A percentile compares a stretch with the other conserved stretches of the same genome.
phyloP scores from a whole-genome alignment of 64 coral and sea anemone species.

The Montipora cactus region DNA sequence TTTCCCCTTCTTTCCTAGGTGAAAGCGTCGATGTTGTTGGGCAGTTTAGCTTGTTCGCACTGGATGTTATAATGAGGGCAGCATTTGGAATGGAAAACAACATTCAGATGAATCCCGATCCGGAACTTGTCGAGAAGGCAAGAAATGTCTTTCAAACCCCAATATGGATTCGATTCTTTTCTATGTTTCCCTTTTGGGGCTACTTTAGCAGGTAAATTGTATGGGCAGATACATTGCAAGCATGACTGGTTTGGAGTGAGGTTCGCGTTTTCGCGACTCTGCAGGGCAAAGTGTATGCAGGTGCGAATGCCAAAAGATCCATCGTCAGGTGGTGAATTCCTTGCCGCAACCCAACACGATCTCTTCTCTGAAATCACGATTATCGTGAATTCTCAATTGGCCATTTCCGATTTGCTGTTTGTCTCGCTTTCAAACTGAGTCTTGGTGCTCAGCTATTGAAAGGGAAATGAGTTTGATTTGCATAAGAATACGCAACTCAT shows the following conservation, averaged over 20 bases:
- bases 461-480: too few relatives aligned
- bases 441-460: too few relatives aligned
- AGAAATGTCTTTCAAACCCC: conserved; percentile 54
- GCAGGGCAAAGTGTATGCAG: too few relatives aligned
- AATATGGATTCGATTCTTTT: conserved; percentile 51
- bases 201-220: conserved; percentile 29
- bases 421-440: too few relatives aligned
- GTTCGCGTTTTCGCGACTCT: not conserved
- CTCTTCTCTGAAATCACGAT: too few relatives aligned
- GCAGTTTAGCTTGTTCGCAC: conserved; percentile 70
- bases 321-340: too few relatives aligned
- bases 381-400: too few relatives aligned
- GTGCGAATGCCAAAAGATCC: too few relatives aligned
- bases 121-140: conserved; percentile 56
- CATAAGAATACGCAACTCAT: too few relatives aligned
- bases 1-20: not conserved
- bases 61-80: conserved; percentile 76
- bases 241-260: not conserved
- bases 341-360: too few relatives aligned
- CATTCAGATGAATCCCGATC: conserved; percentile 50
- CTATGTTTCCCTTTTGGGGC: conserved; percentile 74
- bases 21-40: conserved; percentile 55
- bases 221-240: not conserved
- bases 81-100: conserved; percentile 66
- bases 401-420: too few relatives aligned